Conservation (phyloP, 2,113 vertebrate genomes). For the Corythaixoides concolor region DNA sequence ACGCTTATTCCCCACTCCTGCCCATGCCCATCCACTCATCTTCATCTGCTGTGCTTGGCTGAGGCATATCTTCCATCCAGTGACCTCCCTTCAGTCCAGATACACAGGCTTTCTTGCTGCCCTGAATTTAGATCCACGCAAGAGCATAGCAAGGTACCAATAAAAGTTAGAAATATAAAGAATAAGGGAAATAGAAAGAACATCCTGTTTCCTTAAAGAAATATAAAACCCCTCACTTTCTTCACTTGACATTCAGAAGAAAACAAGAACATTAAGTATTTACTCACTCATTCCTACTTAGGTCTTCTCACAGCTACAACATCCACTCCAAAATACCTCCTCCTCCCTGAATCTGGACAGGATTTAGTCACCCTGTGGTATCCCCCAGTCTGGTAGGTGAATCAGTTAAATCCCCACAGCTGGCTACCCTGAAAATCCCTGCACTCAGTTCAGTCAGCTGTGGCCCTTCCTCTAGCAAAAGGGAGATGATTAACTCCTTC, state of each 20-base stretch:
- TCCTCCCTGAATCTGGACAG: neutral
- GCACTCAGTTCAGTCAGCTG: slow-evolving; percentile 47
- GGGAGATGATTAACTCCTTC: slow-evolving; percentile 49
- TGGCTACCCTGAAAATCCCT: slow-evolving; percentile 58
- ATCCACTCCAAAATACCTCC: neutral
- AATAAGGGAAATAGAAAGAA: neutral
- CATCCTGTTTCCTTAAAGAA: neutral
- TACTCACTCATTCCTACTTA: neutral
- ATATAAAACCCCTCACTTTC: neutral
- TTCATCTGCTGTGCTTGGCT: neutral
- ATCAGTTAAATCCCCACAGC: slow-evolving; percentile 63
- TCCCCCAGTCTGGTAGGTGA: neutral
- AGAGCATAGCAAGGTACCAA: neutral
- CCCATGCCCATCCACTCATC: neutral
- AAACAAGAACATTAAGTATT: neutral
- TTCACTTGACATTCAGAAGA: neutral
- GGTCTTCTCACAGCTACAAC: neutral
- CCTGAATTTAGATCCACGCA: neutral
- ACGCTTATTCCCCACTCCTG: neutral
- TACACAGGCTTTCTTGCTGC: neutral
- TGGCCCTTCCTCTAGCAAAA: slow-evolving; percentile 34
- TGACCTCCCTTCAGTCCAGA: neutral
- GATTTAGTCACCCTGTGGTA: neutral
- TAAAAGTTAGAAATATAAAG: neutral
- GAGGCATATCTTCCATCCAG: neutral